phyloP scores from a whole-genome alignment of 1,140 invertebrate genomes.

The Nasonia vitripennis region DNA sequence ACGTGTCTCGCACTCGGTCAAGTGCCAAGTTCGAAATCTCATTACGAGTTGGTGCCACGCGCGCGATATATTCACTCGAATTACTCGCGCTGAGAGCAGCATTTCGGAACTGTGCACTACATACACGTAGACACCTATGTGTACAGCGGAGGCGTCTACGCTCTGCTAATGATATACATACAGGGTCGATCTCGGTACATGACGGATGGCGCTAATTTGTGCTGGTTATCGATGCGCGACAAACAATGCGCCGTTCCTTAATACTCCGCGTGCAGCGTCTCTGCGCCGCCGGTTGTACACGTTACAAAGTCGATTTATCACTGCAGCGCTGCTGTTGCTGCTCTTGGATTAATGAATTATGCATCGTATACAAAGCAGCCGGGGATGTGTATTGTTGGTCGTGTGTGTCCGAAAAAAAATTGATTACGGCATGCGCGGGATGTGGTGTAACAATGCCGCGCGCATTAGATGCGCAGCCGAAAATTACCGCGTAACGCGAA shows the following conservation, averaged over 20 bases:
- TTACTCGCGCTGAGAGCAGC: neutral
- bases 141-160: neutral
- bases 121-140: neutral
- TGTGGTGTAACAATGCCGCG: too few relatives aligned
- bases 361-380: too few relatives aligned
- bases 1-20: slow-evolving; percentile 17
- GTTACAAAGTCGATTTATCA: neutral
- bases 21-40: slow-evolving; percentile 57
- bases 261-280: neutral
- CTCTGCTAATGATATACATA: neutral
- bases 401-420: too few relatives aligned
- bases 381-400: too few relatives aligned
- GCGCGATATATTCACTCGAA: neutral
- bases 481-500: too few relatives aligned
- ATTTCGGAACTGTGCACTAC: too few relatives aligned
- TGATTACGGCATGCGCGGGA: too few relatives aligned
- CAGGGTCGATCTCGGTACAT: slow-evolving; percentile 12
- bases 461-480: too few relatives aligned
- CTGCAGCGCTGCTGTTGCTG: neutral
- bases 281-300: too few relatives aligned
- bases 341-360: neutral
- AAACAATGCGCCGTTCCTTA: neutral
- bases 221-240: slow-evolving; percentile 34
- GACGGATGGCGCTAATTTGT: slow-evolving; percentile 41
- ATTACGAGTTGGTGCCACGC: slow-evolving; percentile 46